phyloP scores from a whole-genome alignment of 2,797 vertebrate species.

The Anomalospiza imberbis region DNA sequence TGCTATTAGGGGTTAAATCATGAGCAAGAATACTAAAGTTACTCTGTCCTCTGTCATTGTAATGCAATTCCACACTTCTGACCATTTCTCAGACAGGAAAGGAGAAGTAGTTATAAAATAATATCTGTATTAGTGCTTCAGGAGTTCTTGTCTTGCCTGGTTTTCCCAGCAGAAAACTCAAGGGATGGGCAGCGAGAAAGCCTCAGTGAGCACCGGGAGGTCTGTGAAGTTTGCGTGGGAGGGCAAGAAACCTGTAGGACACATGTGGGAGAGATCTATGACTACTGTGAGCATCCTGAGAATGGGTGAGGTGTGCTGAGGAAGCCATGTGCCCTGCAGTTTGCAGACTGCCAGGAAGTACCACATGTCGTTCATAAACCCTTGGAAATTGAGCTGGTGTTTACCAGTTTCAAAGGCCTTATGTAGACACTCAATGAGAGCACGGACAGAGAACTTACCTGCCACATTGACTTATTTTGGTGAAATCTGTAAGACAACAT shows the following conservation, averaged over 20 bases:
- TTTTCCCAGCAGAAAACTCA: not conserved
- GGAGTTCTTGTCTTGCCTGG: not conserved
- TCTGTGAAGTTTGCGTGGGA: not conserved
- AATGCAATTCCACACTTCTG: not conserved
- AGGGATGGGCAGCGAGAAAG: not conserved
- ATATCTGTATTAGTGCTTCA: not conserved
- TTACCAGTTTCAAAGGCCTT: not conserved
- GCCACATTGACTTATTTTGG: not conserved
- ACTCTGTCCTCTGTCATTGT: not conserved
- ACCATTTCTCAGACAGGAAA: not conserved
- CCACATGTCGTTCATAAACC: not conserved
- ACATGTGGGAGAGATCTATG: rapidly evolving
- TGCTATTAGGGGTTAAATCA: not conserved
- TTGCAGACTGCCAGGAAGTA: not conserved
- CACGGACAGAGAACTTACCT: not conserved
- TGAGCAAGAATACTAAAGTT: not conserved
- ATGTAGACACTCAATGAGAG: rapidly evolving
- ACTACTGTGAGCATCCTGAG: too few species aligned
- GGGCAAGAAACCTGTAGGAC: not conserved
- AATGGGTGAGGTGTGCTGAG: not conserved
- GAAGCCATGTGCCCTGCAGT: rapidly evolving
- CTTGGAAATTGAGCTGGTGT: not conserved
- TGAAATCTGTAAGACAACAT: not conserved
- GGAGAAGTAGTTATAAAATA: not conserved
- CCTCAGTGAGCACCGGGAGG: too few species aligned